These are phyloP conservation scores for Remorina albescens DNA, from an alignment of 2,797 vertebrate species.

Conservation along the genomic window DNA sequence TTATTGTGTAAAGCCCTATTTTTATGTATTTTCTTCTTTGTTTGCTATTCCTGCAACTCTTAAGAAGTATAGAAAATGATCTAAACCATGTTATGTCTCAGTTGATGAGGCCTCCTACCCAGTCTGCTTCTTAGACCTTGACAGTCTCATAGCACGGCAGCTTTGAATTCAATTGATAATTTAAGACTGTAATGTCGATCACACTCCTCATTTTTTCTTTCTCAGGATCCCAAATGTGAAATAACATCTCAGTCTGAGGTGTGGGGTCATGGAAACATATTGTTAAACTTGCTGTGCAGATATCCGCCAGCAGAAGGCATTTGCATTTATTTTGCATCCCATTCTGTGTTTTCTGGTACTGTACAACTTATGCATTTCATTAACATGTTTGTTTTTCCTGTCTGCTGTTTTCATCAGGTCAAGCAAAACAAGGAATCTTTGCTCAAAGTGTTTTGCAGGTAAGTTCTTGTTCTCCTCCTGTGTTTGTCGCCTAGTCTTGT, in stretches of 20 bases:
- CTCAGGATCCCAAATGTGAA: conserved; percentile 19
- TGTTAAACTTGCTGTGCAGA: conserved; percentile 24
- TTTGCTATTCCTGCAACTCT: conserved; percentile 1
- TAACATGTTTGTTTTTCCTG: conserved; percentile 28
- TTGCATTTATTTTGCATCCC: neutral
- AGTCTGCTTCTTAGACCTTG: neutral
- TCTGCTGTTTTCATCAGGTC: conserved; percentile 84
- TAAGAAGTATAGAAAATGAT: neutral
- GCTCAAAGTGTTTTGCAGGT: conserved; percentile 99
- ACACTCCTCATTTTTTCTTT: conserved; percentile 17
- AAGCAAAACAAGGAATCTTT: conserved; percentile 99
- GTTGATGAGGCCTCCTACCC: neutral
- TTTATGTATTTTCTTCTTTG: too few relatives aligned
- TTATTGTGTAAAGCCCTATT: neutral
- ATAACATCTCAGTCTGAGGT: neutral
- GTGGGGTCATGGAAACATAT: conserved; percentile 14
- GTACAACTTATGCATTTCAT: conserved; percentile 11
- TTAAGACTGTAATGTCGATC: conserved; percentile 11
- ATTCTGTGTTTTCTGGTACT: neutral
- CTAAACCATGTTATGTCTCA: conserved; percentile 12
- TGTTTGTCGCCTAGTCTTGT: neutral
- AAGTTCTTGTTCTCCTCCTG: conserved; percentile 69
- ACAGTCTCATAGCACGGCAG: conserved; percentile 17
- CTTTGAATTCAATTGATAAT: conserved; percentile 38
- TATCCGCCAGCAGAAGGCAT: conserved; percentile 24